Percentiles rank a stretch among this genome's conserved stretches.
These are phyloP conservation scores for human (Homo sapiens) DNA, from an alignment of 2,113 vertebrate genomes.

Conservation along the genomic window DNA sequence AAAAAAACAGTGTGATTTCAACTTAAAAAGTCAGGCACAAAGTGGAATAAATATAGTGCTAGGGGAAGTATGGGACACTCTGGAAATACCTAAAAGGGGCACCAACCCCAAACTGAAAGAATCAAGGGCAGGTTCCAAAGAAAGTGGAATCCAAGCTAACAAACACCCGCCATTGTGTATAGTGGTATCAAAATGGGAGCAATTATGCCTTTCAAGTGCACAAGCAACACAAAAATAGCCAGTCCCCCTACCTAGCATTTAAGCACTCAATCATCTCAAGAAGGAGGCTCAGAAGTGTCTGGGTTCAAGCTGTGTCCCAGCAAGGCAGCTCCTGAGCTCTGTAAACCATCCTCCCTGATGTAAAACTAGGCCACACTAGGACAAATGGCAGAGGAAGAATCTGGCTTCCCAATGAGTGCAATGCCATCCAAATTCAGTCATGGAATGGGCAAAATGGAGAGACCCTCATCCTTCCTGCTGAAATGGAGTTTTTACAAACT, in stretches of 20 bases:
- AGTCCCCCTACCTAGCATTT: not conserved
- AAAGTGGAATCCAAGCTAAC: not conserved
- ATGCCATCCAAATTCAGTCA: not conserved
- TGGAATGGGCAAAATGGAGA: not conserved
- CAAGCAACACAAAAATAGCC: not conserved
- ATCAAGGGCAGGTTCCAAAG: not conserved
- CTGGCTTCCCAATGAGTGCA: not conserved
- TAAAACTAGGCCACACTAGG: not conserved
- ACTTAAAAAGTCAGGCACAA: not conserved
- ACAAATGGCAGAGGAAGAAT: not conserved
- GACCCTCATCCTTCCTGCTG: not conserved
- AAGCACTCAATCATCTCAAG: not conserved
- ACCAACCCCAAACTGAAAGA: not conserved
- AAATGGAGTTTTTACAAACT: constrained; percentile 62
- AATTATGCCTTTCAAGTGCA: not conserved
- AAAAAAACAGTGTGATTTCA: not conserved
- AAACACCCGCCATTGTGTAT: not conserved
- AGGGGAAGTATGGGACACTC: not conserved
- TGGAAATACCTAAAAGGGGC: not conserved
- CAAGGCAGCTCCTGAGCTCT: not conserved
- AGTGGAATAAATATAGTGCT: not conserved
- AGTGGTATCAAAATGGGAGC: not conserved
- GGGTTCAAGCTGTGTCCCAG: not conserved
- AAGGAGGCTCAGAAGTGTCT: not conserved
- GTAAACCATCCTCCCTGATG: not conserved